Conservation (phyloP, 2,797 vertebrate genomes). For the Notamacropus eugenii region DNA sequence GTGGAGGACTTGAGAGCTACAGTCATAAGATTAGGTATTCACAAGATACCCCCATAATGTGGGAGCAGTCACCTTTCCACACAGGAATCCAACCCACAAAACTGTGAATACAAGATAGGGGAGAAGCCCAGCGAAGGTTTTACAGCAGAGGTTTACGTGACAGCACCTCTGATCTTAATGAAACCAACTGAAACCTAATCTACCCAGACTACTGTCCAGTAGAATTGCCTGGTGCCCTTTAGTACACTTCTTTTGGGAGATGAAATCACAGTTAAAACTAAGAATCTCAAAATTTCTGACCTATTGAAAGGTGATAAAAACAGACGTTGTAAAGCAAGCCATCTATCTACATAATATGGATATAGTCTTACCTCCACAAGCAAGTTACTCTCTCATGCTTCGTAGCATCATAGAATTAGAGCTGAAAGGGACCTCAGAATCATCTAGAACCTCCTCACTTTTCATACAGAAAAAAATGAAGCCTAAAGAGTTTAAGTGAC, state of each 20-base stretch:
- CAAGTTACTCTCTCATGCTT: not conserved
- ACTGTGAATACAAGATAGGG: not conserved
- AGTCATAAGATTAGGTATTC: not conserved
- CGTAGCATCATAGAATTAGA: not conserved
- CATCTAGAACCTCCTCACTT: not conserved
- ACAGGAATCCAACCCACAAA: not conserved
- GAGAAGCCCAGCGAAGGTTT: not conserved
- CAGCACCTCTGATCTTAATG: not conserved
- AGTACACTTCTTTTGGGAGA: not conserved
- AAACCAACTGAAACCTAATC: not conserved
- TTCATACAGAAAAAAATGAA: conserved; percentile 5
- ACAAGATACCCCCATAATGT: not conserved
- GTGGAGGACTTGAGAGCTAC: not conserved
- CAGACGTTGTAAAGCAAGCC: not conserved
- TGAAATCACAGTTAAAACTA: not conserved
- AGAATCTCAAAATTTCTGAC: not conserved
- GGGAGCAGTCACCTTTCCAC: not conserved
- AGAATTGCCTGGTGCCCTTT: not conserved
- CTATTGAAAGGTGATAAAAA: not conserved
- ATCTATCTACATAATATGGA: not conserved
- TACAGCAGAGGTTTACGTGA: not conserved
- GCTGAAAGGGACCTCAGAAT: not conserved
- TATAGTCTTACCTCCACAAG: not conserved
- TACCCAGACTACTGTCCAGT: not conserved
- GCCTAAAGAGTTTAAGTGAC: too few relatives aligned